Evolutionary conservation across 23 tunicate species (phyloP).

Genomic region (Ascidia mentula): DNA sequence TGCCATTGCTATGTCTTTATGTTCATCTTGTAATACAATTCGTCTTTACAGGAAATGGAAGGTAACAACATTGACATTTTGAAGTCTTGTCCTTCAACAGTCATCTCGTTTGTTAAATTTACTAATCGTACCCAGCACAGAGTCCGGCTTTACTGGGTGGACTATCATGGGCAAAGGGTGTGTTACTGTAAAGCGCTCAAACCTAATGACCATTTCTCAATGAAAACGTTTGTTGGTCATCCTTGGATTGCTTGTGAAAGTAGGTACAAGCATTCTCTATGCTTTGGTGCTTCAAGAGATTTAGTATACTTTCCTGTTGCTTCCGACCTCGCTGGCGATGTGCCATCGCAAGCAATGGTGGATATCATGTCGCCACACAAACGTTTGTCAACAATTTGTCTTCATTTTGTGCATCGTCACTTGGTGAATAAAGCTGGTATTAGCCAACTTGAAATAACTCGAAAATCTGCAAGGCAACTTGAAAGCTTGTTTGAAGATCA

Average conservation of each 20-base stretch:
- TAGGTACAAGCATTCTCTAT: slow-evolving; percentile 20
- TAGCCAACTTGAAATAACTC: not conserved
- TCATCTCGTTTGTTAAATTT: slow-evolving; percentile 45
- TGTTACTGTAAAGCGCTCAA: not conserved
- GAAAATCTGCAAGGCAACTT: not conserved
- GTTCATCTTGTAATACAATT: no score
- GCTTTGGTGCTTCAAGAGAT: slow-evolving; percentile 19
- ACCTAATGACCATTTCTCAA: slow-evolving; percentile 14
- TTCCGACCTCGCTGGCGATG: not conserved
- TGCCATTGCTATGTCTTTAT: no score
- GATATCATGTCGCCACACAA: slow-evolving; percentile 20
- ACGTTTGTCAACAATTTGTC: slow-evolving; percentile 28
- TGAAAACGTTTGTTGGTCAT: slow-evolving; percentile 63
- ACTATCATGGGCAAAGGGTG: slow-evolving; percentile 39
- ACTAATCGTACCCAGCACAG: slow-evolving; percentile 7
- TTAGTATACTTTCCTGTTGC: slow-evolving; percentile 29
- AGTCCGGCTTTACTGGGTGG: slow-evolving; percentile 57
- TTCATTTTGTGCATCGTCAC: slow-evolving; percentile 25
- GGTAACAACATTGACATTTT: slow-evolving; percentile 3
- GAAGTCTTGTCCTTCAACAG: slow-evolving; percentile 26
- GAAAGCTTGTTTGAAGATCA: slow-evolving; percentile 4
- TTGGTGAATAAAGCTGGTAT: not conserved
- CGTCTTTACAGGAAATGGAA: not conserved
- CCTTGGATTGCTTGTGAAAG: slow-evolving; percentile 52
- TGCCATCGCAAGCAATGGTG: slow-evolving; percentile 13